Evolutionary conservation across 2,888 invertebrate species (phyloP).

Genomic region (Periphyllus acericola): DNA sequence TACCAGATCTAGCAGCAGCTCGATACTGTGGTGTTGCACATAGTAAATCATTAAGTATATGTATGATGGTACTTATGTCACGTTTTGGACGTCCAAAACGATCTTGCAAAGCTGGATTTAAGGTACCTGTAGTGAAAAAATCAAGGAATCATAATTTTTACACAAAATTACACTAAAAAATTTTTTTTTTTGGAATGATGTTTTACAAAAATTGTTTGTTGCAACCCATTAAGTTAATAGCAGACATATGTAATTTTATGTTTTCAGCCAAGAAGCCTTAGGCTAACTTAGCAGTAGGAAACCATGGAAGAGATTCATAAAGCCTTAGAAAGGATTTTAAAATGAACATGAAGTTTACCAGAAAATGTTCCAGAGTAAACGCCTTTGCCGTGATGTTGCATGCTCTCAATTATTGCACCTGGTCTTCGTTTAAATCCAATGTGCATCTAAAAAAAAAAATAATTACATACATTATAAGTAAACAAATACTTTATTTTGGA

Average conservation of each 20-base stretch:
- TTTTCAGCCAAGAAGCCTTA: slow-evolving; percentile 61
- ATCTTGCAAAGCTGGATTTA: slow-evolving; percentile 93
- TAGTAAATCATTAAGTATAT: slow-evolving; percentile 92
- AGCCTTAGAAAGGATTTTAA: slow-evolving; percentile 54
- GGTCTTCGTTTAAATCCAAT: slow-evolving; percentile 67
- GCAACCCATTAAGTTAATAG: slow-evolving; percentile 31
- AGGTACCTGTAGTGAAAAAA: slow-evolving; percentile 73
- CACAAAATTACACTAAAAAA: not conserved
- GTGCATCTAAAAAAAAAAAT: slow-evolving; percentile 54
- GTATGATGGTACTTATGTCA: slow-evolving; percentile 94
- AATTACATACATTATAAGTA: not conserved
- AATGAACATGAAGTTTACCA: slow-evolving; percentile 65
- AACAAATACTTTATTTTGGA: not conserved
- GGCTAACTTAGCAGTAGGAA: slow-evolving; percentile 42
- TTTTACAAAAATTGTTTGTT: not conserved
- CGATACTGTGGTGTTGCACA: slow-evolving; percentile 78
- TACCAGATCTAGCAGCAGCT: slow-evolving; percentile 59
- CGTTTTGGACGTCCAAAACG: slow-evolving; percentile 89
- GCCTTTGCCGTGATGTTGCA: slow-evolving; percentile 93
- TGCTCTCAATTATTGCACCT: slow-evolving; percentile 88
- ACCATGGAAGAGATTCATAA: slow-evolving; percentile 60
- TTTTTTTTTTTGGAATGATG: not conserved
- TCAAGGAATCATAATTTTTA: not conserved
- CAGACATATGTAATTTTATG: slow-evolving; percentile 54
- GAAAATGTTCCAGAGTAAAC: slow-evolving; percentile 97